A percentile compares a stretch with the other conserved stretches of the same genome.
phyloP scores from a whole-genome alignment of 2,113 vertebrate genomes.

The Myxocyprinus asiaticus region DNA sequence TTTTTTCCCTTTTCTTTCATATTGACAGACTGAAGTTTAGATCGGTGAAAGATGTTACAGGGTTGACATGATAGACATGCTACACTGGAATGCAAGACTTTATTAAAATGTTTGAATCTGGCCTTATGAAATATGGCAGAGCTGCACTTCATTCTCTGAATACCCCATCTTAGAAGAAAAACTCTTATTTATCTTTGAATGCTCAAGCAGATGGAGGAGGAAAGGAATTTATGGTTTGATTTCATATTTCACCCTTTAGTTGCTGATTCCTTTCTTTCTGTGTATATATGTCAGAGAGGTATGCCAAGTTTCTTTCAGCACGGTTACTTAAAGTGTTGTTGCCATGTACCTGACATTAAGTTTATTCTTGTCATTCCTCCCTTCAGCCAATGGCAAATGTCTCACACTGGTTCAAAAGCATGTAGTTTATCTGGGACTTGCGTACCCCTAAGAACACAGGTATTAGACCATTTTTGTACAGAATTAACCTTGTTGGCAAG shows the following conservation, averaged over 20 bases:
- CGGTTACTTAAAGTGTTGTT: background rate
- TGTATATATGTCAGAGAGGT: background rate
- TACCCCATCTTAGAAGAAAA: background rate
- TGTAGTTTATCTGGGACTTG: slow-evolving; percentile 29
- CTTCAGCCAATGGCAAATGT: background rate
- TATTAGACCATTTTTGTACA: slow-evolving; percentile 51
- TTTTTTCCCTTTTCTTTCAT: slow-evolving; percentile 11
- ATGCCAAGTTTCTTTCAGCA: background rate
- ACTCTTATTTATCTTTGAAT: slow-evolving; percentile 25
- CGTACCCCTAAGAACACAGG: slow-evolving; percentile 15
- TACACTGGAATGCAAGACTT: background rate
- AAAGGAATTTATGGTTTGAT: slow-evolving; percentile 18
- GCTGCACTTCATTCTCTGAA: background rate
- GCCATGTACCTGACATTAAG: slow-evolving; percentile 14
- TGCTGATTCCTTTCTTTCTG: background rate
- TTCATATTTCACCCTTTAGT: background rate
- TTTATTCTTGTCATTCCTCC: background rate
- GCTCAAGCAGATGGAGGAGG: slow-evolving; percentile 21
- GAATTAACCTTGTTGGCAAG: slow-evolving; percentile 41
- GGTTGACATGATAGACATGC: background rate
- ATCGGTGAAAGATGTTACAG: slow-evolving; percentile 8
- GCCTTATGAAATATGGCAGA: slow-evolving; percentile 2
- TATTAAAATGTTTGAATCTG: slow-evolving; percentile 22
- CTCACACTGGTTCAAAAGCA: slow-evolving; percentile 25
- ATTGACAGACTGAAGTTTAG: background rate